Base-by-base conservation (phyloP, 2,888 invertebrate genomes). In the Mactromeris polynyma region DNA sequence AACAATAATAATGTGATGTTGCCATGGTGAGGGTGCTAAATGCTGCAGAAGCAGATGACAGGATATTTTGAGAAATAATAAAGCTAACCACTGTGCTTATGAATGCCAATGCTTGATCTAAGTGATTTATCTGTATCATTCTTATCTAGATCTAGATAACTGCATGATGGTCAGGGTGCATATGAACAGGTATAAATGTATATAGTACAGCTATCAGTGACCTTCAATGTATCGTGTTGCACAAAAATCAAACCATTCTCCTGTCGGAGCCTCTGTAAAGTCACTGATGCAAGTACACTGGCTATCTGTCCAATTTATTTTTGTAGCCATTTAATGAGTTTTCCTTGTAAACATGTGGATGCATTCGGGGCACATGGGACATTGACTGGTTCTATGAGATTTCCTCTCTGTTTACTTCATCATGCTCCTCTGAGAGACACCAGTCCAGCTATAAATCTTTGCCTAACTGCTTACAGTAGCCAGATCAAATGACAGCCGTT, bases 221-320 rank as follows among this genome's bases (percentile, higher is more conserved):
- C 58, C 58, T 64, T 64, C 9, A 9, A 4, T n/a, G 9, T 64
- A 64, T 64, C 58, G 26, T 26, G 26, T 64, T 26, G 26, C 58
- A 9, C 58, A 11, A 4, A 26, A 26, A 26, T 73, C 58, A 11
- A 36, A 33, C 33, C 36, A 33, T 33, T 83, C 80, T 83, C 87
- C 87, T 69, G 54, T 54, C 51, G 73, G 88, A 54, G 81, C 88
- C 88, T 85, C 86, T 33, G 33, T 73, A 33, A 42, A 42, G 58
- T 79, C 83, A 83, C n/a, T 78, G 77, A 69, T 64, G 42, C 64
- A 87, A 42, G 85, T 78, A 46, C 83, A 31, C 54, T 82, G 86
- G 89, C 89, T 90, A 90, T 90, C 90, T 81, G 90, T 90, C 90
- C 90, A 90, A 90, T 90, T 90, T 90, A 89, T 90, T 90, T 90